Conservation (phyloP, 37 sponge, comb jelly and placozoan species). For the Axinella damicornis region DNA sequence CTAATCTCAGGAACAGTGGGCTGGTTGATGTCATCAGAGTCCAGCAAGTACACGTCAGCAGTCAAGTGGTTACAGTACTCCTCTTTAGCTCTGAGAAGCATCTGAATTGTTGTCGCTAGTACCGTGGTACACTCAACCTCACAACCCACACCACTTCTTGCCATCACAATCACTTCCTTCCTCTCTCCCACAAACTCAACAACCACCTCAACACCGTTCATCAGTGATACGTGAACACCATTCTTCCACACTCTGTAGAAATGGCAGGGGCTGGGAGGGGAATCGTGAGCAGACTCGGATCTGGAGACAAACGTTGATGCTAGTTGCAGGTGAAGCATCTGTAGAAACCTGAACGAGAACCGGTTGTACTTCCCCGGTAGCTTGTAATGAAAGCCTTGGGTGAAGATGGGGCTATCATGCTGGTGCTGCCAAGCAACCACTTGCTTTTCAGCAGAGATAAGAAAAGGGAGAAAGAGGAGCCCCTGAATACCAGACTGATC, state of each 20-base stretch:
- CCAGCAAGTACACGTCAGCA: no score
- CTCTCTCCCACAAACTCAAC: constrained; percentile 17
- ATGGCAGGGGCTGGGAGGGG: no score
- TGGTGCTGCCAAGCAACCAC: no score
- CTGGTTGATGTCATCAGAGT: no score
- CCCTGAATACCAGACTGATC: no score
- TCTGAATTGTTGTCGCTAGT: no score
- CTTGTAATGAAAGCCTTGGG: not conserved
- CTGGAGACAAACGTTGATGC: not conserved
- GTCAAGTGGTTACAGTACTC: no score
- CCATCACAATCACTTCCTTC: constrained; percentile 9
- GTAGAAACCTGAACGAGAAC: constrained; percentile 14
- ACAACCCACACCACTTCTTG: not conserved
- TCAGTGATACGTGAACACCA: constrained; percentile 27
- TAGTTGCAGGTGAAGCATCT: not conserved
- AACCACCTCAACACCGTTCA: constrained; percentile 15
- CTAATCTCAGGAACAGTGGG: no score
- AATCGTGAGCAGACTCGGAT: not conserved
- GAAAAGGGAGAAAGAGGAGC: no score
- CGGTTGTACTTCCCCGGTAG: not conserved
- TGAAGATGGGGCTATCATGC: no score
- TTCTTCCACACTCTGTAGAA: constrained; percentile 36
- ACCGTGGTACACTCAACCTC: constrained; percentile 34
- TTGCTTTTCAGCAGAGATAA: no score
- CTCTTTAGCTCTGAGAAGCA: no score